These are phyloP conservation scores for Diarsia brunnea DNA, from an alignment of 2,888 invertebrate species.

Conservation along the genomic window DNA sequence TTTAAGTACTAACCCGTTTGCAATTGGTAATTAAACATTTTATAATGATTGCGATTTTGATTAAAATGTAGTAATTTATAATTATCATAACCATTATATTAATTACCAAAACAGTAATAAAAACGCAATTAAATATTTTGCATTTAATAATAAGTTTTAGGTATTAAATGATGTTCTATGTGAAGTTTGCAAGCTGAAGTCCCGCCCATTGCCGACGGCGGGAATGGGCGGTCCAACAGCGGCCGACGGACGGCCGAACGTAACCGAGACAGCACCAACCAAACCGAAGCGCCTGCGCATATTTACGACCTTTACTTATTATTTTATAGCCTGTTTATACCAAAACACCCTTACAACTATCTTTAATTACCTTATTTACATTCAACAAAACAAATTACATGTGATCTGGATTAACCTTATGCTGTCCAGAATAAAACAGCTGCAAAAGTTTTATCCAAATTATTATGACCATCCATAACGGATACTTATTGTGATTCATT, in stretches of 20 bases:
- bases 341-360: slow-evolving; percentile 63
- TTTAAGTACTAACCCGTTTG: slow-evolving; percentile 31
- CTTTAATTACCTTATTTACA: slow-evolving; percentile 61
- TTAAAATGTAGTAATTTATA: slow-evolving; percentile 40
- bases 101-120: slow-evolving; percentile 42
- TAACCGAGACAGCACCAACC: slow-evolving; percentile 46
- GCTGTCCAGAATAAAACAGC: slow-evolving; percentile 22
- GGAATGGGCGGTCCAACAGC: slow-evolving; percentile 58
- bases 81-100: slow-evolving; percentile 40
- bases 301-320: slow-evolving; percentile 66
- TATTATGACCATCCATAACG: slow-evolving; percentile 62
- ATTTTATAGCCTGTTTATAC: slow-evolving; percentile 73
- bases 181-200: slow-evolving; percentile 33
- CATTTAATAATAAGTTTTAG: slow-evolving; percentile 30
- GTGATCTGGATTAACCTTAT: slow-evolving; percentile 9
- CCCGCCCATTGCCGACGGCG: slow-evolving; percentile 65
- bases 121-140: slow-evolving; percentile 14
- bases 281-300: slow-evolving; percentile 50
- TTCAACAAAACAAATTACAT: slow-evolving; percentile 28
- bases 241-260: slow-evolving; percentile 58
- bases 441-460: slow-evolving; percentile 55
- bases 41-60: slow-evolving; percentile 42
- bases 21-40: slow-evolving; percentile 32
- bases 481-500: slow-evolving; percentile 70
- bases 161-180: slow-evolving; percentile 39